Base-by-base conservation (phyloP, 2,888 invertebrate genomes). In the Andrena flavipes region DNA sequence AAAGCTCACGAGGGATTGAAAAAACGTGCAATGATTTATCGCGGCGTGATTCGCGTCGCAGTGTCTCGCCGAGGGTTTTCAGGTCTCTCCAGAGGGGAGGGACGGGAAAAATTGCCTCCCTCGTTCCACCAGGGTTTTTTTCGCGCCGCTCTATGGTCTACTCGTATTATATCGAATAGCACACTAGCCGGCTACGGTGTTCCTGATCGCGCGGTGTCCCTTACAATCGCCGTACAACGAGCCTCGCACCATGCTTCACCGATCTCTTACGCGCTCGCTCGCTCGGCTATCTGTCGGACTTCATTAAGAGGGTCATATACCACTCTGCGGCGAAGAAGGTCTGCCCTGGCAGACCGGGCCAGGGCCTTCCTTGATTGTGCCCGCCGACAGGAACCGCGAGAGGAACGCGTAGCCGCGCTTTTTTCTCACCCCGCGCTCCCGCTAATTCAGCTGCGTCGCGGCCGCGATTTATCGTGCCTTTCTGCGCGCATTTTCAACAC, bases 291-390 rank as follows among this genome's bases (percentile, higher is more conserved):
- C 83, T 88, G 88, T 88, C 88, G 71, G 84, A 79, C 88, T 88
- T 88, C 89, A 82, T 88, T 88, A 88, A 85, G 89, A 81, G 84
- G 85, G 84, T 87, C 87, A 81, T 87, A 88, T 87, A 87, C 77
- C 87, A 86, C 72, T 76, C 84, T n/a, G 23, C 59, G 62, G 60
- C 56, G 81, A 51, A 67, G 83, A 81, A 87, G 86, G 79, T 82
- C 74, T 78, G 54, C 33, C 56, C 35, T 26, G 62, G 10, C 42
- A 29, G 75, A 60, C 70, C 70, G 42, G 64, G 64, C 35, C 72
- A 13, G 65, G n/a, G 74, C 77, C 78, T 74, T 60, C 71, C 71
- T 56, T 78, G 74, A 84, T 84, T 78, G 68, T 75, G 71, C 56
- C 13, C 64, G 67, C 62, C 42, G 59, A 62, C 60, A 33, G 51